Percentiles rank a stretch among this genome's conserved stretches.
Conservation (phyloP, 2,113 vertebrate species). For the Corydoras sp. region DNA sequence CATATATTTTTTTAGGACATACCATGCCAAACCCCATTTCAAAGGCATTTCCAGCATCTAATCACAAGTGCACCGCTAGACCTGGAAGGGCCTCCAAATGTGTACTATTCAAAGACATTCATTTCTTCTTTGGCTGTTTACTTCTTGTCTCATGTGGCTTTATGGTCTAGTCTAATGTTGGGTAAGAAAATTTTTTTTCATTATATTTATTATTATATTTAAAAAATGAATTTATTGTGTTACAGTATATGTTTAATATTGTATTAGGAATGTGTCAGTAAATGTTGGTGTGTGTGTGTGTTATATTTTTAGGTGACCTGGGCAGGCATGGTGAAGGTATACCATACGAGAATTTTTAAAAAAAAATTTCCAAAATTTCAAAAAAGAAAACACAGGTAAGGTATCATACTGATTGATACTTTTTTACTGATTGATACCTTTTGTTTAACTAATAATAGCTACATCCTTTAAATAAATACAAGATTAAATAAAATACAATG, state of each 20-base stretch:
- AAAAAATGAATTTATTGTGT: neutral
- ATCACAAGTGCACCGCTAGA: slow-evolving; percentile 9
- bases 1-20: slow-evolving; percentile 23
- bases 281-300: neutral
- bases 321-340: slow-evolving; percentile 5
- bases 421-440: no score
- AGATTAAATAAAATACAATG: no score
- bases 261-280: neutral
- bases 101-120: slow-evolving; percentile 15
- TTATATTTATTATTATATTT: no score
- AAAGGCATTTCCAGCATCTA: slow-evolving; percentile 4
- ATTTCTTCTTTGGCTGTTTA: slow-evolving; percentile 16
- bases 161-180: slow-evolving; percentile 26
- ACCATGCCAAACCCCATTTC: slow-evolving; percentile 15
- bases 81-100: neutral
- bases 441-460: no score
- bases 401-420: no score
- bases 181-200: slow-evolving; percentile 10
- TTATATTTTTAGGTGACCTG: slow-evolving; percentile 4
- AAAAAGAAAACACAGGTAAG: neutral
- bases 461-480: no score
- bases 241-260: neutral
- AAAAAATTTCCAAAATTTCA: neutral
- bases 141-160: slow-evolving; percentile 15
- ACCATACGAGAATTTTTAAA: neutral